Conservation (phyloP, 2,888 invertebrate species). For the Heliconius sara region DNA sequence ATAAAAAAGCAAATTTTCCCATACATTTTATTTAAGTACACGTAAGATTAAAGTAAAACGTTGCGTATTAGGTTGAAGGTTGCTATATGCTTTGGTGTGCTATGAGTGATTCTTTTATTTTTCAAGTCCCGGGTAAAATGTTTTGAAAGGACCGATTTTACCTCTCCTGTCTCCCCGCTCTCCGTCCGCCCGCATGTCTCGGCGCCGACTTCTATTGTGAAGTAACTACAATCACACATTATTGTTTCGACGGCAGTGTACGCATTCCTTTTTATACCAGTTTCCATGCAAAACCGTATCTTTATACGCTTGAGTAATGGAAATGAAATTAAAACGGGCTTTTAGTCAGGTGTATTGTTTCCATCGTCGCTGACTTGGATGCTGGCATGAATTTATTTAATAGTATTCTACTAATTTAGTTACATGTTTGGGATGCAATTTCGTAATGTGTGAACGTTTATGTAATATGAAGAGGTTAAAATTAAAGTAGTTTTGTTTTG, state of each 20-base stretch:
- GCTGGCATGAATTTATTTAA: constrained; percentile 27
- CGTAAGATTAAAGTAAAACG: constrained; percentile 22
- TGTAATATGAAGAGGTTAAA: neutral
- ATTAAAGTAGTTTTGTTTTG: constrained; percentile 5
- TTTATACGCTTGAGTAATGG: constrained; percentile 74
- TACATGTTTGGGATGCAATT: neutral
- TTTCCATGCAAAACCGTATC: constrained; percentile 74
- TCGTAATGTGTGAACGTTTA: neutral
- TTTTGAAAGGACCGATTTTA: constrained; percentile 83
- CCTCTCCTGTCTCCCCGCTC: constrained; percentile 71
- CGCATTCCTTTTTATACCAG: constrained; percentile 75
- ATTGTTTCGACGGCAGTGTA: constrained; percentile 76
- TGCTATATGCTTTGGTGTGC: constrained; percentile 57
- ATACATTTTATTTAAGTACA: constrained; percentile 5
- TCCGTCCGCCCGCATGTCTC: constrained; percentile 67
- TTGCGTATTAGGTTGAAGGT: constrained; percentile 56
- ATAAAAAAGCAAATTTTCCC: constrained; percentile 1
- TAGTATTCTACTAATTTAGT: constrained; percentile 23
- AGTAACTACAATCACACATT: constrained; percentile 80
- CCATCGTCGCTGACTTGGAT: constrained; percentile 42
- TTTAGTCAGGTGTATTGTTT: constrained; percentile 68
- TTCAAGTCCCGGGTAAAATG: constrained; percentile 77
- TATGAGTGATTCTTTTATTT: constrained; percentile 68
- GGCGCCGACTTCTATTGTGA: constrained; percentile 69
- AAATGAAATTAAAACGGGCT: constrained; percentile 79